Evolutionary conservation across 2,888 invertebrate species (phyloP), one percentile per base, ranked within the genome.

Genomic region (Drosophila basisetae): DNA sequence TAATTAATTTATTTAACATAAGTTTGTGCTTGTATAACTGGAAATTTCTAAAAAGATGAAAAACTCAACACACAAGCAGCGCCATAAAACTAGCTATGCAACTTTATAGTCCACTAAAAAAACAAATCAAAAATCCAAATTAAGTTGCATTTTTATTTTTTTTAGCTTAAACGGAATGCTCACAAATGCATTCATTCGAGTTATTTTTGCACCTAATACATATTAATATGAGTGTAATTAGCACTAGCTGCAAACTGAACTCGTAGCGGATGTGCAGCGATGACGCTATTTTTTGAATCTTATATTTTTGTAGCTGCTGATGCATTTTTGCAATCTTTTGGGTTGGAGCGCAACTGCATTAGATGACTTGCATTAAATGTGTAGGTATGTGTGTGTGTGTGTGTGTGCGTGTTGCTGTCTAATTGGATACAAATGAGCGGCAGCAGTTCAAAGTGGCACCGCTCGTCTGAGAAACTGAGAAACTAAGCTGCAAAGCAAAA

Each of bases 1-100:
- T 87, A 91, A 91, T 91, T 82, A 87, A 84, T 84, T 84, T 84
- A 80, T 76, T 89, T 89, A 90, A 71, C 70, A 82, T 65, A 73
- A 80, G 78, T 68, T 68, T 75, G 77, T 58, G 84, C 83, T 81
- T 86, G 85, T 70, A 90, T 86, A 87, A 87, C 86, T 87, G 86
- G 91, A 87, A 89, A 74, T 87, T 84, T 86, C 80, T 82, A 77
- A 77, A 47, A 22, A 80, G 81, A 89, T 86, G 84, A 90, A 86
- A 89, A 84, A 90, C 89, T 89, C 81, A 75, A 81, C 62, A 62
- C 83, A 69, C 68, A 72, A 73, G 55, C 64, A 69, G 59, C 63
- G 61, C 50, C 58, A 61, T 30, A 4, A 90, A 90, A 86, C 89
- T 87, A 76, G 90, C 87, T 81, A 56, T 72, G 79, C 91, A 86